Conservation (phyloP, 2,888 invertebrate species). For the Eurytoma adleriae region DNA sequence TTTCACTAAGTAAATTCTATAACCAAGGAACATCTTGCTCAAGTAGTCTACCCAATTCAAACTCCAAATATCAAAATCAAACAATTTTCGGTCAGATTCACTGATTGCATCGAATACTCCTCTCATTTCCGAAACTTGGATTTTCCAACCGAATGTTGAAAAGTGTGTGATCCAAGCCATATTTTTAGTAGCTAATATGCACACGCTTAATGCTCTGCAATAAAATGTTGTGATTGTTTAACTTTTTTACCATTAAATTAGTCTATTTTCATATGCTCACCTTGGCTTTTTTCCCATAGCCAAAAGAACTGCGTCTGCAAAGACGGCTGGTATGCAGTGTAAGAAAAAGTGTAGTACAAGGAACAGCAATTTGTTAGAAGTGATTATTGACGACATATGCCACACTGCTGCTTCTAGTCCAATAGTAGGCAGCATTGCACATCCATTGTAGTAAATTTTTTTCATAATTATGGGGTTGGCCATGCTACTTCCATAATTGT, state of each 20-base stretch:
- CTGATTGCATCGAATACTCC: slow-evolving; percentile 61
- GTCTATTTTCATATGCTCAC: slow-evolving; percentile 52
- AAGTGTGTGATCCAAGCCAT: slow-evolving; percentile 35
- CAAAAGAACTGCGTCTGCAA: slow-evolving; percentile 60
- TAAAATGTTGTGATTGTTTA: no score
- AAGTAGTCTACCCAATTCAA: slow-evolving; percentile 59
- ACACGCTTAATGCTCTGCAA: slow-evolving; percentile 3
- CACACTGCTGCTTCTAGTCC: slow-evolving; percentile 59
- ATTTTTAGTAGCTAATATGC: neutral
- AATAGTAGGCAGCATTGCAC: slow-evolving; percentile 24
- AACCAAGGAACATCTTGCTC: neutral
- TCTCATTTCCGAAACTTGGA: slow-evolving; percentile 59
- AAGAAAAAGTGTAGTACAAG: slow-evolving; percentile 57
- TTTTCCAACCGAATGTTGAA: slow-evolving; percentile 52
- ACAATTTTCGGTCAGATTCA: slow-evolving; percentile 60
- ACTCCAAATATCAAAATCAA: slow-evolving; percentile 62
- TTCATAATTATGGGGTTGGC: slow-evolving; percentile 78
- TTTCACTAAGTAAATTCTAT: neutral
- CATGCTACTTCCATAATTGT: slow-evolving; percentile 89
- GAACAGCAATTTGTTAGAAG: slow-evolving; percentile 45
- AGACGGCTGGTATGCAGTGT: slow-evolving; percentile 63
- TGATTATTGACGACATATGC: slow-evolving; percentile 34
- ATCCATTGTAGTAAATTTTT: neutral
- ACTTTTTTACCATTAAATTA: no score
- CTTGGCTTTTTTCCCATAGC: slow-evolving; percentile 61